Evolutionary conservation across 2,888 invertebrate species (phyloP).

Genomic region (Trilocha varians): DNA sequence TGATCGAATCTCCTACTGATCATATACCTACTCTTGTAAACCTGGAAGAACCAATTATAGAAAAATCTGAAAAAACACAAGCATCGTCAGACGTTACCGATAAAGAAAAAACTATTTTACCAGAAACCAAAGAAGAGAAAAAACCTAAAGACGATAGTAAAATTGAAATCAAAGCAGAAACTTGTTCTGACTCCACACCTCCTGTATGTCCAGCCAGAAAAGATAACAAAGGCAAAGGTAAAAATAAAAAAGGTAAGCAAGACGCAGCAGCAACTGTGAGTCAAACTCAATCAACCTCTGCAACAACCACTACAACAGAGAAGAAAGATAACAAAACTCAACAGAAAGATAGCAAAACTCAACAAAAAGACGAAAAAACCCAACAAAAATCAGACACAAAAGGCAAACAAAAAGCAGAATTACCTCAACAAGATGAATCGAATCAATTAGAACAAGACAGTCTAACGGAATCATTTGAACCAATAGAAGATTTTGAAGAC

Average conservation of each 20-base stretch:
- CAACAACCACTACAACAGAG: constrained; percentile 15
- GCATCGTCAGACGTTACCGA: constrained; percentile 4
- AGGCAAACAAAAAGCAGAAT: constrained; percentile 38
- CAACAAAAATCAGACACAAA: constrained; percentile 32
- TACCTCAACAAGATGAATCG: constrained; percentile 6
- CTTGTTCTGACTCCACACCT: constrained; percentile 14
- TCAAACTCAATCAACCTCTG: constrained; percentile 14
- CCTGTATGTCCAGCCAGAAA: constrained; percentile 43
- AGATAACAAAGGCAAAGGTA: constrained; percentile 52
- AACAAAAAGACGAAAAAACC: constrained; percentile 27
- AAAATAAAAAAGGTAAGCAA: constrained; percentile 53
- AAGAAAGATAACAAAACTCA: constrained; percentile 15
- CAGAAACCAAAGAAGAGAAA: constrained; percentile 10
- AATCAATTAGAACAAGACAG: constrained; percentile 11
- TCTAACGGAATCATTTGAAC: no score
- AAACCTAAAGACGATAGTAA: constrained; percentile 3
- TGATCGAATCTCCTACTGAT: background rate
- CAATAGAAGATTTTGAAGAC: constrained; percentile 62
- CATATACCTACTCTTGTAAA: no score
- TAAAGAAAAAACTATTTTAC: constrained; percentile 1
- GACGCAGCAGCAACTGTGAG: constrained; percentile 17
- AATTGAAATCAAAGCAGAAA: constrained; percentile 5
- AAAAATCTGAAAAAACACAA: constrained; percentile 8
- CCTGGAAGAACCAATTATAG: background rate
- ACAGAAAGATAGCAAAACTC: no score